These are phyloP conservation scores for Ennomos erosarius DNA, from an alignment of 2,888 invertebrate species.

Conservation along the genomic window DNA sequence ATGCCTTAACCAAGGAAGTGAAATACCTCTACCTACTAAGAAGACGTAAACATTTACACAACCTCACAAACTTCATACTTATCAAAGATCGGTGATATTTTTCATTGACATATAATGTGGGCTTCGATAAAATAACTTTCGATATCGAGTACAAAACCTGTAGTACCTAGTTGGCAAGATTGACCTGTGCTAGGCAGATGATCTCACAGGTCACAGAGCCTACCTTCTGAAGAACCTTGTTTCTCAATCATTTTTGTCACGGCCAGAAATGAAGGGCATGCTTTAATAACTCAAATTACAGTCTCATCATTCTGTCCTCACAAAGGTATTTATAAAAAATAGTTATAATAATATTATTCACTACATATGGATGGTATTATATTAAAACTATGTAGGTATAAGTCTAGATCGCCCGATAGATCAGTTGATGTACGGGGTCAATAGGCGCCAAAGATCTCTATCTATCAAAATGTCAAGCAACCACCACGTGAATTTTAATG, in stretches of 20 bases:
- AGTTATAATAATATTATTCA: no score
- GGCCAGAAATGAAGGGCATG: background rate
- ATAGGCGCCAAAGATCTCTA: conserved; percentile 59
- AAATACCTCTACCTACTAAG: no score
- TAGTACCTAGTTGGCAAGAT: conserved; percentile 10
- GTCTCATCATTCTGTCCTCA: no score
- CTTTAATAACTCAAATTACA: background rate
- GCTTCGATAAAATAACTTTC: conserved; percentile 8
- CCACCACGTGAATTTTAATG: conserved; percentile 50
- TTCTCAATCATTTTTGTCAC: conserved; percentile 4
- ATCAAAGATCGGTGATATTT: no score
- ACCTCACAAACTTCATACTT: no score
- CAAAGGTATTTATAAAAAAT: no score
- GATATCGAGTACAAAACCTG: no score
- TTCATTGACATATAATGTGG: conserved; percentile 1
- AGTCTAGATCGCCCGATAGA: conserved; percentile 23
- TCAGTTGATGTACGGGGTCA: conserved; percentile 51
- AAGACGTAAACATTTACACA: no score
- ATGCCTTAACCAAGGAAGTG: no score
- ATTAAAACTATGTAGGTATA: background rate
- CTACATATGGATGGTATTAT: no score
- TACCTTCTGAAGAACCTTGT: conserved; percentile 12
- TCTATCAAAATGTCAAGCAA: conserved; percentile 66
- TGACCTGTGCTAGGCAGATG: conserved; percentile 20
- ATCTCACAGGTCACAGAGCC: conserved; percentile 19